A percentile compares a stretch with the other conserved stretches of the same genome.
phyloP scores from a whole-genome alignment of 1,140 invertebrate species.

The Anadara kagoshimensis region DNA sequence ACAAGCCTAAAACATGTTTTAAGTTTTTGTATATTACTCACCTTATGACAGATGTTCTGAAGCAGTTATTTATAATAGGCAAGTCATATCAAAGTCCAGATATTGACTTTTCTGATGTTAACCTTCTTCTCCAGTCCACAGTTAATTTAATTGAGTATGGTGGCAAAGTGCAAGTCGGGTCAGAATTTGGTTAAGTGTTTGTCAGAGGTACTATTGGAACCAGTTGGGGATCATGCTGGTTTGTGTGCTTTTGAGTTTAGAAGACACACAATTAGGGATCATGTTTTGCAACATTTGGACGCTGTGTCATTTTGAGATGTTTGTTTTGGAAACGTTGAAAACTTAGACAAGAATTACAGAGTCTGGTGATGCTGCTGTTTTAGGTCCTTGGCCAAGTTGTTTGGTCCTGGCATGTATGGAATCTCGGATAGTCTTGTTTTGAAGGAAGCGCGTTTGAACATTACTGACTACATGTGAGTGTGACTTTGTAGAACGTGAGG shows the following conservation, averaged over 20 bases:
- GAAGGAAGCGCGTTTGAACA: no score
- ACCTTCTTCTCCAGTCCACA: slow-evolving; percentile 17
- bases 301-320: slow-evolving; percentile 6
- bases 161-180: slow-evolving; percentile 15
- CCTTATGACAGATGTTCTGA: slow-evolving; percentile 30
- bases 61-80: slow-evolving; percentile 12
- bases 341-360: slow-evolving; percentile 21
- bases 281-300: slow-evolving; percentile 11
- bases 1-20: slow-evolving; percentile 16
- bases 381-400: slow-evolving; percentile 17
- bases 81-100: slow-evolving; percentile 27
- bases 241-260: slow-evolving; percentile 23
- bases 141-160: slow-evolving; percentile 13
- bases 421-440: neutral
- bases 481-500: neutral
- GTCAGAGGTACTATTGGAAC: neutral
- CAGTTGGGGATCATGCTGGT: neutral
- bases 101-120: slow-evolving; percentile 24
- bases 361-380: slow-evolving; percentile 8
- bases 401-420: slow-evolving; percentile 21
- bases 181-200: slow-evolving; percentile 5
- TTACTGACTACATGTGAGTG: no score
- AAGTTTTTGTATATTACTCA: slow-evolving; percentile 29
- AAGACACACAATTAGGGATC: slow-evolving; percentile 28
- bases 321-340: slow-evolving; percentile 11